Evolutionary conservation across 2,113 vertebrate species (phyloP), one percentile per base, ranked within the genome.

Genomic region (Octodon degus): DNA sequence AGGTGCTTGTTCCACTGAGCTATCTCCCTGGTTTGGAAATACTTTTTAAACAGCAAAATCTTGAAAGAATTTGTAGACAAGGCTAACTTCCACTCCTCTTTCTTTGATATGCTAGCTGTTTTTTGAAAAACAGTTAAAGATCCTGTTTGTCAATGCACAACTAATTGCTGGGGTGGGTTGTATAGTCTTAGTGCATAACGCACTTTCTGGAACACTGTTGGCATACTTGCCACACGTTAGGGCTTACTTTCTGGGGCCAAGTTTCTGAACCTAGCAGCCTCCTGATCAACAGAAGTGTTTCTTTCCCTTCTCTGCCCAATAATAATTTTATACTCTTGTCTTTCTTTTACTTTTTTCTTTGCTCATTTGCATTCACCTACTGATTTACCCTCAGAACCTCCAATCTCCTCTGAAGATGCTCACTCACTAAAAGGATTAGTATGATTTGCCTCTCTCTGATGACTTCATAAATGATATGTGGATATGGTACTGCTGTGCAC

Each of bases 51-150:
- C 2, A 91, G 37, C 14, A 25, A 91, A 83, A 55, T 6, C 0
- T 40, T 77, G 34, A 53, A 74, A 80, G 11, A 58, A 13, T 24
- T 91, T 89, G 94, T 82, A 89, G 32, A 47, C 76, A 84, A 90
- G 6, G 43, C 40, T 62, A 86, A 83, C 7, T 62, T 86, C 40
- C 63, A 53, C 7, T 55, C 11, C 27, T 86, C 6, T 86, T 88
- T 67, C 53, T 50, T 70, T 83, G 88, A 40, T 5, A 60, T 65
- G 17, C 19, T 86, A 63, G 30, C n/a, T 79, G 81, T 88, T 37
- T 11, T 37, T 95, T 60, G 37, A 93, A 63, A 80, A 94, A 74
- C 47, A 22, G 22, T 47, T 82, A 89, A 77, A 86, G 76, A 27
- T 67, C 40, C 2, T 13, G 47, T 65, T 55, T 74, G 27, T 70